Evolutionary conservation across 2,888 invertebrate genomes (phyloP).

Genomic region (Cryptosula pallasiana): DNA sequence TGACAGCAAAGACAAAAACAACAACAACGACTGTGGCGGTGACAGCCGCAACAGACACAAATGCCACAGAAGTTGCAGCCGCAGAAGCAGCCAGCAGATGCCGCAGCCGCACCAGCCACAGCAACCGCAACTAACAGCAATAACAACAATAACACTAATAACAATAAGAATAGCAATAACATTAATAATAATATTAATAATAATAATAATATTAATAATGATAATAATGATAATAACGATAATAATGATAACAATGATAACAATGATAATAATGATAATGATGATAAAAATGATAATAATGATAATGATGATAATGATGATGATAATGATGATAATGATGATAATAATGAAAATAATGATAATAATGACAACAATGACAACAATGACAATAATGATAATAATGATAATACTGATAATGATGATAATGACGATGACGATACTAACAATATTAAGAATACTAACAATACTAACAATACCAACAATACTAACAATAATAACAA

Average conservation of each 20-base stretch:
- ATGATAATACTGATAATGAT: too few relatives aligned
- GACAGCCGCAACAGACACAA: not conserved
- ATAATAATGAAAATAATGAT: not conserved
- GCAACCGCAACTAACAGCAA: not conserved
- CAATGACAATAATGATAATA: not conserved
- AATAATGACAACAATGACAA: not conserved
- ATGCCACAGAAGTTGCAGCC: too few relatives aligned
- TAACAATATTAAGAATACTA: not conserved
- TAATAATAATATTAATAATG: too few relatives aligned
- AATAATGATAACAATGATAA: not conserved
- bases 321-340: not conserved
- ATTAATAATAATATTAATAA: too few relatives aligned
- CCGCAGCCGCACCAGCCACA: not conserved
- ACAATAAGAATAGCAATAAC: too few relatives aligned
- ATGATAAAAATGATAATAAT: not conserved
- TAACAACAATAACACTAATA: not conserved
- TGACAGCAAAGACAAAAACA: not conserved
- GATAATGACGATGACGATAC: not conserved
- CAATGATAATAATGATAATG: too few relatives aligned
- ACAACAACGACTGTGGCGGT: not conserved
- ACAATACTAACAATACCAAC: not conserved
- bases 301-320: not conserved
- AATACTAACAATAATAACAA: not conserved
- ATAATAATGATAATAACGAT: not conserved
- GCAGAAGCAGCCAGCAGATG: not conserved